Conservation (phyloP, 2,113 vertebrate genomes). For the Gracilinanus agilis region DNA sequence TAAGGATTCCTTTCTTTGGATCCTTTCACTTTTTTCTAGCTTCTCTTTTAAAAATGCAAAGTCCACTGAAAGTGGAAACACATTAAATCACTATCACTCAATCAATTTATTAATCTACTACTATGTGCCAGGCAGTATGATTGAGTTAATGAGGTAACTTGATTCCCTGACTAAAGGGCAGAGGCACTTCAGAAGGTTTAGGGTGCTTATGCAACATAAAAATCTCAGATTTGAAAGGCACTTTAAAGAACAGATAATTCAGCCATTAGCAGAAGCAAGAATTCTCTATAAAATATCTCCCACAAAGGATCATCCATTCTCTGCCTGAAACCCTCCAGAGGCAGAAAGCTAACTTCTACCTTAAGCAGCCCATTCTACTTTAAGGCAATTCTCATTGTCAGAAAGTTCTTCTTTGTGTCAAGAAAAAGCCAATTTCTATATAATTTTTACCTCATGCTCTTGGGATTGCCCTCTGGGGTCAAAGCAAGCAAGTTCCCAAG, state of each 20-base stretch:
- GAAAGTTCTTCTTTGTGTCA: background rate
- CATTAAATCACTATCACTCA: background rate
- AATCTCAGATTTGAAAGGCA: background rate
- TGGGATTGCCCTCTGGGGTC: background rate
- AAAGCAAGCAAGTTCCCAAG: background rate
- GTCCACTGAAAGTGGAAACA: background rate
- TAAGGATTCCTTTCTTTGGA: background rate
- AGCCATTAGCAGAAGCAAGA: background rate
- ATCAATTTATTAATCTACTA: background rate
- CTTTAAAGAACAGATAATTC: background rate
- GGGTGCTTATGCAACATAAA: background rate
- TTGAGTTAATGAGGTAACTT: background rate
- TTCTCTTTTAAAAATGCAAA: background rate
- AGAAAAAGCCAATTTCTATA: background rate
- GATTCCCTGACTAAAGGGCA: background rate
- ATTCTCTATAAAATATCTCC: background rate
- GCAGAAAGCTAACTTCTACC: background rate
- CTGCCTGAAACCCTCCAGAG: background rate
- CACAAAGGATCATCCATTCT: background rate
- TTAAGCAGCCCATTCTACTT: background rate
- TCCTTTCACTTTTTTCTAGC: background rate
- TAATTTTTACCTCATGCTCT: background rate
- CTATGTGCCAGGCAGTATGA: background rate
- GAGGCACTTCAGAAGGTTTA: background rate
- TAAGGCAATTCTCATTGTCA: background rate